phyloP scores from a whole-genome alignment of 2,113 vertebrate genomes.

The Plecotus auritus region DNA sequence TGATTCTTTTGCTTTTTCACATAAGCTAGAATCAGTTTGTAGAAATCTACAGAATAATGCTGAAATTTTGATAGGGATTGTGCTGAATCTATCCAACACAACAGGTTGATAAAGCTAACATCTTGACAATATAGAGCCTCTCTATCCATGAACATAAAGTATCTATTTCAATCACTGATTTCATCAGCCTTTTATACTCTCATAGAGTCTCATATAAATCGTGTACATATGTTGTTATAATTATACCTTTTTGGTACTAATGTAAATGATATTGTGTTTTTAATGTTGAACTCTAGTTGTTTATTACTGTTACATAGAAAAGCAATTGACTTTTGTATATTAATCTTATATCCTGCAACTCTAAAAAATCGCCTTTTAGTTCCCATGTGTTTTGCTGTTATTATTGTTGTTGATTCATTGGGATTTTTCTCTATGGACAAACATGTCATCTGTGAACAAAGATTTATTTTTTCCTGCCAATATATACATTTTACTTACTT shows the following conservation, averaged over 20 bases:
- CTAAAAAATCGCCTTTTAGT: neutral
- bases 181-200: neutral
- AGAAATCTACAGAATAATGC: neutral
- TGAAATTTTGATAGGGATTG: neutral
- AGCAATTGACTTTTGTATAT: neutral
- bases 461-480: neutral
- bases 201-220: neutral
- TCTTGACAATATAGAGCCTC: neutral
- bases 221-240: neutral
- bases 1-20: neutral
- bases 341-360: neutral
- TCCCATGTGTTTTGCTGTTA: neutral
- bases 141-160: neutral
- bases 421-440: neutral
- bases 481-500: neutral
- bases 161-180: neutral
- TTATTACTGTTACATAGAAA: neutral
- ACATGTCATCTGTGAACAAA: neutral
- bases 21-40: neutral
- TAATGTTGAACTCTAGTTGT: neutral
- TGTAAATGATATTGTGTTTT: neutral
- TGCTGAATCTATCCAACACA: neutral
- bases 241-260: neutral
- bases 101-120: neutral
- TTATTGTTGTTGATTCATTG: neutral